These are phyloP conservation scores for Prionace glauca DNA, from an alignment of 2,797 vertebrate genomes.

Conservation along the genomic window DNA sequence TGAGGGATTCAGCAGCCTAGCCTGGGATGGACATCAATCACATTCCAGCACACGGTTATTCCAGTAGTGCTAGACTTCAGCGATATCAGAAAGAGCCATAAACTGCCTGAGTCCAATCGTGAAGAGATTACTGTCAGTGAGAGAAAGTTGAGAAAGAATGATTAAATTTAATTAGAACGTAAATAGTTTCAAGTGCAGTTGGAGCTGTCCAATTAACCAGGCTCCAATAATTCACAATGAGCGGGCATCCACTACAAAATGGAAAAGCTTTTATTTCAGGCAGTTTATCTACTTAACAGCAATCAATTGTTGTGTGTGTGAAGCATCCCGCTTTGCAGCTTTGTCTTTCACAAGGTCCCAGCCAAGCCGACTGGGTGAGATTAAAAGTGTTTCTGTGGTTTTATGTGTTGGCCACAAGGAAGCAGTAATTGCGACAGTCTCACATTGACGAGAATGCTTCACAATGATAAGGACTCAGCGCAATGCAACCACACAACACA, in stretches of 20 bases:
- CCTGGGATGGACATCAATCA: not conserved
- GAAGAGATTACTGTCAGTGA: not conserved
- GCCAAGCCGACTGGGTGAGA: not conserved
- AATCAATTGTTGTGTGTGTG: not conserved
- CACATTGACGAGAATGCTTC: not conserved
- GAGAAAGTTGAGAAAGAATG: not conserved
- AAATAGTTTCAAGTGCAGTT: not conserved
- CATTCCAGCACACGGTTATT: not conserved
- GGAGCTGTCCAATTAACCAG: not conserved
- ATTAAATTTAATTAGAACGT: not conserved
- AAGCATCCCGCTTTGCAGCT: not conserved
- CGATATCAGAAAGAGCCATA: not conserved
- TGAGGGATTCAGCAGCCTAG: not conserved
- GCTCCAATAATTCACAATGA: not conserved
- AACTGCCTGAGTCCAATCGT: not conserved
- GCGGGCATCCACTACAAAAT: not conserved
- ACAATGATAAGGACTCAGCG: not conserved
- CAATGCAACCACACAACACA: not conserved
- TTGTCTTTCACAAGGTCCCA: not conserved
- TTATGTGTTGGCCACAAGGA: not conserved
- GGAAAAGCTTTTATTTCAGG: not conserved
- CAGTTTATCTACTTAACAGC: not conserved
- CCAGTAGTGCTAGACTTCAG: not conserved
- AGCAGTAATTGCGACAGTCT: not conserved
- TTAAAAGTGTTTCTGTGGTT: not conserved